phyloP scores from a whole-genome alignment of 2,113 vertebrate species.

The Oceanites oceanicus region DNA sequence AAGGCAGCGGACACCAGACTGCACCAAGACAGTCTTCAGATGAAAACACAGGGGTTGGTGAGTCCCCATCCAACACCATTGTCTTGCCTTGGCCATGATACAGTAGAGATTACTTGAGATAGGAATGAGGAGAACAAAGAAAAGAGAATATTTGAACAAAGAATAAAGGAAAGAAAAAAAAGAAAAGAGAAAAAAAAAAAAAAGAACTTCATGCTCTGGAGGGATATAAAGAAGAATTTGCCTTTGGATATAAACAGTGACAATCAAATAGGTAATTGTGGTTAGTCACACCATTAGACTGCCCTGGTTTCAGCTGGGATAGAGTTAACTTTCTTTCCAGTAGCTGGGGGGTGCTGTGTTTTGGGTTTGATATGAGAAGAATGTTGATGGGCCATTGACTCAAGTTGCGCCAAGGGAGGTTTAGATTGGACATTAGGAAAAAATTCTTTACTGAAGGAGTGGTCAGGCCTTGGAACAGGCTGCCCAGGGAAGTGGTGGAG shows the following conservation, averaged over 20 bases:
- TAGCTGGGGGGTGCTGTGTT: too few species aligned
- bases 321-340: too few species aligned
- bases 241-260: not conserved
- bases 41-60: accelerated
- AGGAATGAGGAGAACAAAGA: not conserved
- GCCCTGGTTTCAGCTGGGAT: too few species aligned
- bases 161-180: accelerated
- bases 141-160: not conserved
- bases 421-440: too few species aligned
- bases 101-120: not conserved
- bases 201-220: not conserved
- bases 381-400: too few species aligned
- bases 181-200: not conserved
- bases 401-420: too few species aligned
- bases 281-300: not conserved
- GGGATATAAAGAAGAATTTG: not conserved
- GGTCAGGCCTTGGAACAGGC: too few species aligned
- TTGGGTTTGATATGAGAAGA: too few species aligned
- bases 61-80: not conserved
- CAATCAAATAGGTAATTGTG: not conserved
- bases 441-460: too few species aligned
- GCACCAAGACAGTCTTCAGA: not conserved
- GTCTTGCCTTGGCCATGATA: not conserved
- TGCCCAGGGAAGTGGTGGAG: too few species aligned
- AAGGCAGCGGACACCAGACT: not conserved